Evolutionary conservation across 2,113 vertebrate species (phyloP), one percentile per base, ranked within the genome.

Genomic region (Cyanoramphus novaezelandiae): DNA sequence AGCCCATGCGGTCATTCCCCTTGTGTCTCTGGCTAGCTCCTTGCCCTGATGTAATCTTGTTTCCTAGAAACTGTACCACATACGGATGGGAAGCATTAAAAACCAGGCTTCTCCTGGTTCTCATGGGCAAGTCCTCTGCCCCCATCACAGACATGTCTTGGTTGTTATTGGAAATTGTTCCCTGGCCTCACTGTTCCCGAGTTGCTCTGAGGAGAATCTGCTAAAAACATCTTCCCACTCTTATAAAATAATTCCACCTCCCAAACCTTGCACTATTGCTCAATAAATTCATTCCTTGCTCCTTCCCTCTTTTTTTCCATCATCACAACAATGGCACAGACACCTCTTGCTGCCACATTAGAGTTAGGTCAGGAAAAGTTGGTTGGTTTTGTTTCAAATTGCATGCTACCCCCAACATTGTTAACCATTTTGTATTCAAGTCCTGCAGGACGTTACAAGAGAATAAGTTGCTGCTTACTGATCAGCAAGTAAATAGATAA

Each of bases 261-360:
- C 10, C 39, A 83, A 90, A 44, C 3, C 7, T 24, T 35, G 29
- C 4, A 16, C 10, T 52, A 6, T 2, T 47, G n/a, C 69, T 69
- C 21, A 39, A 1, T 9, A 55, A 24, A 1, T 57, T 75, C 14
- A 24, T 55, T 72, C 18, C 20, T 33, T 0, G 0, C 7, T 70
- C 15, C 6, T 46, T 59, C 2, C 6, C 10, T n/a, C 5, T 43
- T 63, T 69, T 69, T 49, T 79, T 13, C 16, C 15, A 23, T 43
- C 13, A 21, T 29, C 7, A 75, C 5, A 70, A 31, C 4, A 21
- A 23, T 18, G 39, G 5, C 43, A 65, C 25, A 43, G 90, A 63
- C 17, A 47, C 5, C 1, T 28, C 24, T 44, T 59, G 10, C 8
- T 55, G 5, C 3, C 43, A 20, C 16, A n/a, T 37, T 39, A 37